These are phyloP conservation scores for Calidris pugnax DNA, from an alignment of 2,113 vertebrate species.

Conservation along the genomic window DNA sequence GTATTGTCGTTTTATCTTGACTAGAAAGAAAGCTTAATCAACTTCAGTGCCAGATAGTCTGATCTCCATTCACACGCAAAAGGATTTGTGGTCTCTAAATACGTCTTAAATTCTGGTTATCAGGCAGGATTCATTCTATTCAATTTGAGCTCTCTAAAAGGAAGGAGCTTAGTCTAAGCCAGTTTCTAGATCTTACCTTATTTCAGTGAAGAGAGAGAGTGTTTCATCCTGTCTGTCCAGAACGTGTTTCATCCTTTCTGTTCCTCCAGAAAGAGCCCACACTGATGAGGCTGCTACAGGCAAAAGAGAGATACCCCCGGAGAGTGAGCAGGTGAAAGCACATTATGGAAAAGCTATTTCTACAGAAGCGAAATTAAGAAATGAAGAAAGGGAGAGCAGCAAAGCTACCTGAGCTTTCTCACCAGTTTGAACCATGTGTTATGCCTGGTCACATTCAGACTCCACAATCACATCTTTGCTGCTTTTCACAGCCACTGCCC, in stretches of 20 bases:
- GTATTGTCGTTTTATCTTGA: constrained; percentile 23
- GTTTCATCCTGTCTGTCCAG: not conserved
- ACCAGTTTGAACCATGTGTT: not conserved
- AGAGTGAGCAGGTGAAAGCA: not conserved
- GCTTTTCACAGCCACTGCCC: not conserved
- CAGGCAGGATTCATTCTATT: not conserved
- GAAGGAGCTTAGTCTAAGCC: not conserved
- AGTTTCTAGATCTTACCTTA: not conserved
- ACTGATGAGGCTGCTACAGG: no score
- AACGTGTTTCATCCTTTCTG: not conserved
- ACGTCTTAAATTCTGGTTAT: not conserved
- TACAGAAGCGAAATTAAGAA: not conserved
- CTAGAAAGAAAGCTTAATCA: constrained; percentile 62
- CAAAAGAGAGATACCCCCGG: not conserved
- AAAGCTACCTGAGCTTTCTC: not conserved
- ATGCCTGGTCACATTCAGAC: not conserved
- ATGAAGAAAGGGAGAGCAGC: not conserved
- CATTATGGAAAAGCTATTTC: not conserved
- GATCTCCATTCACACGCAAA: not conserved
- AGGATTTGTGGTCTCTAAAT: not conserved
- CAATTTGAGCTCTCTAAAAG: not conserved
- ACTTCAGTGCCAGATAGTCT: not conserved
- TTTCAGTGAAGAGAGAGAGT: not conserved
- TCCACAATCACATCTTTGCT: not conserved
- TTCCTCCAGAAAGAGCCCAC: not conserved